A percentile compares a stretch with the other conserved stretches of the same genome.
Evolutionary conservation across 2,888 invertebrate species (phyloP).

Genomic region (Petrolisthes cinctipes): DNA sequence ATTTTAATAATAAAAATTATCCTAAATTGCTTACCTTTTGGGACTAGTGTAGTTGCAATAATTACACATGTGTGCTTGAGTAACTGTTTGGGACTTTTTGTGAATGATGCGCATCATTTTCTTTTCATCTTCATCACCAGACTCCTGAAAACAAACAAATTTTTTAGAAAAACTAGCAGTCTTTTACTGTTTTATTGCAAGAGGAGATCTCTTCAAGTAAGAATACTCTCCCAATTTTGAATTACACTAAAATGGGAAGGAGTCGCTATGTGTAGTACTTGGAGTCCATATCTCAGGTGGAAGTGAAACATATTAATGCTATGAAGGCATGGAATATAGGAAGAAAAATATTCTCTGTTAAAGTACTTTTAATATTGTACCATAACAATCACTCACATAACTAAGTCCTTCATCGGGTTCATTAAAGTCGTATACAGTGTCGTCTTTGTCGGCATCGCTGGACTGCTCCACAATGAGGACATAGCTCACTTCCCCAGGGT

Average conservation of each 20-base stretch:
- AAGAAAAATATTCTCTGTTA: not conserved
- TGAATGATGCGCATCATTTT: constrained; percentile 59
- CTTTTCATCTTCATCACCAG: constrained; percentile 76
- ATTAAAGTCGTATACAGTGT: constrained; percentile 82
- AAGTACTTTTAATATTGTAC: not conserved
- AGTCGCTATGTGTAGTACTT: not conserved
- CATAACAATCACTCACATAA: constrained; percentile 42
- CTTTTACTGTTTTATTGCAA: no score
- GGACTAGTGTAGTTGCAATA: constrained; percentile 93
- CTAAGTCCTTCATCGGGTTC: constrained; percentile 75
- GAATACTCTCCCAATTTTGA: not conserved
- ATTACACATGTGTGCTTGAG: constrained; percentile 85
- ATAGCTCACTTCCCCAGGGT: constrained; percentile 86
- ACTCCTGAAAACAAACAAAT: constrained; percentile 70
- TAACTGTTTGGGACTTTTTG: constrained; percentile 69
- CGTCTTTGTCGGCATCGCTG: constrained; percentile 74
- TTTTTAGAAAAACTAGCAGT: no score
- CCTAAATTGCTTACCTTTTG: constrained; percentile 75
- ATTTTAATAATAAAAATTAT: no score
- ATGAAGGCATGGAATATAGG: not conserved
- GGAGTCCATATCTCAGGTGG: no score
- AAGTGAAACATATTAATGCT: no score
- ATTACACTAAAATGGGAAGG: no score
- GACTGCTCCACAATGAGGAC: constrained; percentile 87
- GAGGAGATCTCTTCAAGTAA: no score